phyloP scores from a whole-genome alignment of 2,113 vertebrate genomes.

The Pterophyllum scalare region DNA sequence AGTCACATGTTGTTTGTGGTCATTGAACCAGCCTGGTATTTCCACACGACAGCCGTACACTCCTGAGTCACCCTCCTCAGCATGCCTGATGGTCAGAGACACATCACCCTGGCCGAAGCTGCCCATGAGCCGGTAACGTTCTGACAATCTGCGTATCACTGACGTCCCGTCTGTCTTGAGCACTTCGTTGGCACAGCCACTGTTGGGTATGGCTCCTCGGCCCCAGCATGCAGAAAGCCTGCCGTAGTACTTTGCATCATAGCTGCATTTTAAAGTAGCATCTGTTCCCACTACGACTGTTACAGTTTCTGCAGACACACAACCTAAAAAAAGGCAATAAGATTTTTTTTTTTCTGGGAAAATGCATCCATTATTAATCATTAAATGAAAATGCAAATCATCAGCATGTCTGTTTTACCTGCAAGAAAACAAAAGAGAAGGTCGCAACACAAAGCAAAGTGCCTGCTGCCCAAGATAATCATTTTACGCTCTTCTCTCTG shows the following conservation, averaged over 20 bases:
- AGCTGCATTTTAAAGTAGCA: slow-evolving; percentile 68
- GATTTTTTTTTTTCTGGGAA: neutral
- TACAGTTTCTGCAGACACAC: slow-evolving; percentile 14
- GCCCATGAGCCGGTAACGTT: slow-evolving; percentile 67
- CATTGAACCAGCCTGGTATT: slow-evolving; percentile 79
- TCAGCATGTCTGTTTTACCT: slow-evolving; percentile 45
- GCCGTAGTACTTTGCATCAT: slow-evolving; percentile 58
- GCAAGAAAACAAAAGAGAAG: slow-evolving; percentile 45
- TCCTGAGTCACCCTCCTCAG: slow-evolving; percentile 64
- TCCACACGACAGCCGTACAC: slow-evolving; percentile 77
- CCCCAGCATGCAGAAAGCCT: slow-evolving; percentile 72
- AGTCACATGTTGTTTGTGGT: slow-evolving; percentile 64
- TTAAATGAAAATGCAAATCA: neutral
- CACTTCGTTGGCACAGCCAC: slow-evolving; percentile 62
- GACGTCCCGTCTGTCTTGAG: slow-evolving; percentile 59
- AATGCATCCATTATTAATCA: neutral
- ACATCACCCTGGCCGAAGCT: slow-evolving; percentile 60
- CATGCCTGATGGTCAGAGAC: slow-evolving; percentile 72
- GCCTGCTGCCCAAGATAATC: neutral
- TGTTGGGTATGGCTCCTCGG: slow-evolving; percentile 58
- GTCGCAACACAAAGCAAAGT: neutral
- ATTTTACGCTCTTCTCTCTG: slow-evolving; percentile 24
- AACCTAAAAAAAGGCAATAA: slow-evolving; percentile 35
- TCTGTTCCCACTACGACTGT: slow-evolving; percentile 57
- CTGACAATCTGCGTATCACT: slow-evolving; percentile 49